Evolutionary conservation across 2,113 vertebrate species (phyloP), one percentile per base, ranked within the genome.

Genomic region (Odocoileus hemionus): DNA sequence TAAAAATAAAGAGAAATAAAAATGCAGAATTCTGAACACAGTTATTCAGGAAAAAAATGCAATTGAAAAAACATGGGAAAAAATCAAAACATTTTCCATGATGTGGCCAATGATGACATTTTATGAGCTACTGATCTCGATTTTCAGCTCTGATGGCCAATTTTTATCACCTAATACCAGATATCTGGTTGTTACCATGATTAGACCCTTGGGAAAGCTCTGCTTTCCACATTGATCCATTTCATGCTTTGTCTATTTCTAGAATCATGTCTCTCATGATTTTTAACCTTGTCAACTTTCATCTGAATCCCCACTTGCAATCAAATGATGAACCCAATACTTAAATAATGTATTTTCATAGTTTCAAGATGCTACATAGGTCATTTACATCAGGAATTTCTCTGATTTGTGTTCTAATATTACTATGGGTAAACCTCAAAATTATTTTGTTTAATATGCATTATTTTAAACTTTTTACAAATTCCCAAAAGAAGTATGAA

Each of bases 181-280:
- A 86, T 79, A 93, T 92, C 78, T 94, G 70, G 4, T 82, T 23
- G 10, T 39, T 39, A 25, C 10, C 17, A 25, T 52, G 21, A 33
- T 58, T 28, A 85, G 47, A 30, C 43, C 76, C 67, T 82, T 47
- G 36, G 91, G 87, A 84, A 90, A 91, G 13, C 3, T 19, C 23
- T 84, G 52, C 54, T 26, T 96, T 97, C 80, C 50, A 54, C 19
- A 10, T 6, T 50, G 67, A 78, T 89, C 67, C 43, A 78, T 78
- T 95, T 94, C 58, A 85, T 95, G 88, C 36, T 94, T 93, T 96
- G 78, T 85, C 96, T 94, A 26, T 85, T 96, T 95, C 90, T 95
- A 97, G 76, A 95, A 79, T 85, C 89, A 82, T 76, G 28, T 60
- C 23, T 90, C 52, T 92, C 45, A 26, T 89, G 76, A 95, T n/a